Percentiles rank a stretch among this genome's conserved stretches.
Evolutionary conservation across 92 coral and sea anemone species (phyloP).

Genomic region (Porites rus): DNA sequence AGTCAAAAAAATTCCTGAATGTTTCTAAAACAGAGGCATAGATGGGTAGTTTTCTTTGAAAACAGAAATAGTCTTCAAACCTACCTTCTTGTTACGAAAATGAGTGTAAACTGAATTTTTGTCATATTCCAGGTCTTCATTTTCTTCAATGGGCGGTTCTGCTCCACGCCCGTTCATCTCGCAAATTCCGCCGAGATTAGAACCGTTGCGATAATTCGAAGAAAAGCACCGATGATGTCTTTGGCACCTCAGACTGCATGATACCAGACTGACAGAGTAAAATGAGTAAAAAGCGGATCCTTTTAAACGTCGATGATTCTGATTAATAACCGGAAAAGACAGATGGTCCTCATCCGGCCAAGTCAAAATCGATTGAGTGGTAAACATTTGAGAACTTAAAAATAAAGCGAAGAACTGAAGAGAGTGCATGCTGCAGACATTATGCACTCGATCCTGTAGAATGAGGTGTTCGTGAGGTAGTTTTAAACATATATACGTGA

Average conservation of each 20-base stretch:
- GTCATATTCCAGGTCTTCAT: constrained; percentile 12
- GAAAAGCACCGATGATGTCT: constrained; percentile 21
- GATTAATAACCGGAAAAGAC: constrained; percentile 1
- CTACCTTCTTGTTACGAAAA: constrained; percentile 2
- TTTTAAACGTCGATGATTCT: constrained; percentile 1
- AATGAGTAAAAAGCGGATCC: constrained; percentile 8
- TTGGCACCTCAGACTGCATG: constrained; percentile 14
- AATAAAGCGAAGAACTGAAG: neutral
- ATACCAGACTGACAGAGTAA: constrained; percentile 3
- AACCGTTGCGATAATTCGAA: neutral
- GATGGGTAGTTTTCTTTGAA: no score
- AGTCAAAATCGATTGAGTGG: neutral
- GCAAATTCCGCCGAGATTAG: constrained; percentile 8
- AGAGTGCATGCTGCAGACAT: neutral
- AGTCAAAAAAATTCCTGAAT: no score
- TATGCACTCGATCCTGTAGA: no score
- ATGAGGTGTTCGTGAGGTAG: no score
- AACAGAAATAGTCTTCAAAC: neutral
- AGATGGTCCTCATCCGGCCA: neutral
- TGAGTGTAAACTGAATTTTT: constrained; percentile 14
- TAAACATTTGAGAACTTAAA: neutral
- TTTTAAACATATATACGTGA: no score
- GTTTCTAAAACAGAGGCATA: no score
- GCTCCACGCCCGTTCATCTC: constrained; percentile 20
- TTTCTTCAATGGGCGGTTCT: neutral